Evolutionary conservation across 2,797 vertebrate species (phyloP).

Genomic region (Eulemur albifrons): DNA sequence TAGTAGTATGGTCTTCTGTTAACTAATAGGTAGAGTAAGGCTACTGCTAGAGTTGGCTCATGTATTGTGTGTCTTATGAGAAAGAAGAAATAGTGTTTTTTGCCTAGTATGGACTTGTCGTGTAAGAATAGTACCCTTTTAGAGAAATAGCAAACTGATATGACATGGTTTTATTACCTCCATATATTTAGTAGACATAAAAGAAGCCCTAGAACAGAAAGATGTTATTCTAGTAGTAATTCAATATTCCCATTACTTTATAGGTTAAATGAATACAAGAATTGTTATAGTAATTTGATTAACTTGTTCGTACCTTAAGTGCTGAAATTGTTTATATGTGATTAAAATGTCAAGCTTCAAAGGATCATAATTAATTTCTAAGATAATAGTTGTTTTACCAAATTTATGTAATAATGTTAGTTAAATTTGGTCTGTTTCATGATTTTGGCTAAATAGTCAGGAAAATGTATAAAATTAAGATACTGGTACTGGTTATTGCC

Average conservation of each 20-base stretch:
- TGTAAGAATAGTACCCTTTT: background rate
- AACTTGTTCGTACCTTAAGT: background rate
- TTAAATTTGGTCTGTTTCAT: conserved; percentile 11
- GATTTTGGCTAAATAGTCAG: background rate
- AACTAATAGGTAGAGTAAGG: background rate
- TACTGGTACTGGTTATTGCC: background rate
- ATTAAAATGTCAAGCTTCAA: background rate
- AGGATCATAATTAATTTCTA: background rate
- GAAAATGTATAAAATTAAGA: background rate
- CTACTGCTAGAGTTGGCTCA: background rate
- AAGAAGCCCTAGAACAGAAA: background rate
- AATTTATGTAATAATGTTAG: background rate
- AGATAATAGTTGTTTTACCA: conserved; percentile 1
- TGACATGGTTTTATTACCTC: background rate
- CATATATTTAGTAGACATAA: background rate
- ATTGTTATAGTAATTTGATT: conserved; percentile 1
- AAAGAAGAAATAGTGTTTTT: background rate
- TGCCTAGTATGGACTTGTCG: background rate
- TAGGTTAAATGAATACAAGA: background rate
- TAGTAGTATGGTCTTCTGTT: background rate
- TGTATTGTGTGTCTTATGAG: background rate
- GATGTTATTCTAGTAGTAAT: background rate
- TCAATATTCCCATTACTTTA: background rate
- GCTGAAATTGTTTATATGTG: background rate
- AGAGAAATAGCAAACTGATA: background rate